Conservation (phyloP, 2,113 vertebrate genomes). For the Pyrgilauda ruficollis region DNA sequence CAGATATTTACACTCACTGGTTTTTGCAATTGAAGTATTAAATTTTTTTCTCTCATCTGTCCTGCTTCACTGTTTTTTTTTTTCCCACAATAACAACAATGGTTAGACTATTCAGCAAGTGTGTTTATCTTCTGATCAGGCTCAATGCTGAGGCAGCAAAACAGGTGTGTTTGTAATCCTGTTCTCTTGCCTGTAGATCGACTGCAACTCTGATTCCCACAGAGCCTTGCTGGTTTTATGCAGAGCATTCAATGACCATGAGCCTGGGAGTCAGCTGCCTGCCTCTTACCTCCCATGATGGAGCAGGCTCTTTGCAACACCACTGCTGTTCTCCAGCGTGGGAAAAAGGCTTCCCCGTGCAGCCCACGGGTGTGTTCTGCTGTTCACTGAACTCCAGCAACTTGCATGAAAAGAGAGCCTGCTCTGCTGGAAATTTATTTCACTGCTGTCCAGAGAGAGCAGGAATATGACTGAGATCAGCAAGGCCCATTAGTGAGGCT, state of each 20-base stretch:
- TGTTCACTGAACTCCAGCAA: background rate
- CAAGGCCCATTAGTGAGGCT: background rate
- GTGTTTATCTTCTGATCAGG: constrained; percentile 25
- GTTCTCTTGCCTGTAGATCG: background rate
- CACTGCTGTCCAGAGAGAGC: background rate
- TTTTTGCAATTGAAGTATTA: background rate
- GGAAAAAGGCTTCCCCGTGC: background rate
- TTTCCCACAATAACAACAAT: background rate
- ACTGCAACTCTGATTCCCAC: constrained; percentile 10
- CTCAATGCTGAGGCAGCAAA: background rate
- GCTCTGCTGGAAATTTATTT: background rate
- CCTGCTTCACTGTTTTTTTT: background rate
- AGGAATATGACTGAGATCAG: background rate
- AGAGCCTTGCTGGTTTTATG: background rate
- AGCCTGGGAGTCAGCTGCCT: background rate
- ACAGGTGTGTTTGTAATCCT: background rate
- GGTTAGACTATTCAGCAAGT: background rate
- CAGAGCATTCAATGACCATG: background rate
- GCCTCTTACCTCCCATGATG: background rate
- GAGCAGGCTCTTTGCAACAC: background rate
- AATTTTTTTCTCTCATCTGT: background rate
- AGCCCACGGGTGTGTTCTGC: background rate
- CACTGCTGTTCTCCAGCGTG: background rate
- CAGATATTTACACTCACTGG: background rate
- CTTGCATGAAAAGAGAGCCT: background rate